Base-by-base conservation (phyloP, 2,113 vertebrate species). In the Vombatus ursinus region DNA sequence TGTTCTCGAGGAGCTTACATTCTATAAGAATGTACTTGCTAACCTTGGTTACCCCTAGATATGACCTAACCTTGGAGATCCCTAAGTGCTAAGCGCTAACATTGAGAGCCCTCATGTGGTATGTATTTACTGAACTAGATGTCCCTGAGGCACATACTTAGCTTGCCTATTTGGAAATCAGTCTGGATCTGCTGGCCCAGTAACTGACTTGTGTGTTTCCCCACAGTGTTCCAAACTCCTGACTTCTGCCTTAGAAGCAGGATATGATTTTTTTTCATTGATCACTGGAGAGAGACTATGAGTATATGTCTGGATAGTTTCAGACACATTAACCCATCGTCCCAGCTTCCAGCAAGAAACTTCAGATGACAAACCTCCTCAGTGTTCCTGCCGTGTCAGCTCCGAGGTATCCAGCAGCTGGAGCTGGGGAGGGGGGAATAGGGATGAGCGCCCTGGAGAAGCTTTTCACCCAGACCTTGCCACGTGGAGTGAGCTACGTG, bases 221-320 rank as follows among this genome's bases (percentile, higher is more conserved):
- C 77, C 90, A 95, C 47, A 37, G 23, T 50, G 1, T 97, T 95
- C 93, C 93, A 93, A 93, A 96, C 91, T 96, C 97, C 96, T 92
- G 97, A 93, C 47, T 95, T 97, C 95, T 95, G 96, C 91, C 94
- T 91, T 96, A 92, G 96, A 97, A 95, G 93, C 96, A 96, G 96
- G 93, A 97, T 94, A 48, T 49, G 52, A 68, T 95, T 90, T 77
- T 94, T 94, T 94, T 93, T 91, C 92, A 37, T 52, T 51, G 95
- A 84, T 93, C 47, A 91, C 92, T 61, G 50, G 91, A 94, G 28
- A 91, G 92, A 94, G 91, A 89, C 31, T 0, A 0, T 92, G 44
- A 91, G 77, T 6, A 50, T 84, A 90, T 68, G 47, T 94, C 96
- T 96, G 95, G 96, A 97, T 96, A 96, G 52, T 94, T 95, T 96